Base-by-base conservation (phyloP, 2,888 invertebrate species). In the Dolomedes plantarius region DNA sequence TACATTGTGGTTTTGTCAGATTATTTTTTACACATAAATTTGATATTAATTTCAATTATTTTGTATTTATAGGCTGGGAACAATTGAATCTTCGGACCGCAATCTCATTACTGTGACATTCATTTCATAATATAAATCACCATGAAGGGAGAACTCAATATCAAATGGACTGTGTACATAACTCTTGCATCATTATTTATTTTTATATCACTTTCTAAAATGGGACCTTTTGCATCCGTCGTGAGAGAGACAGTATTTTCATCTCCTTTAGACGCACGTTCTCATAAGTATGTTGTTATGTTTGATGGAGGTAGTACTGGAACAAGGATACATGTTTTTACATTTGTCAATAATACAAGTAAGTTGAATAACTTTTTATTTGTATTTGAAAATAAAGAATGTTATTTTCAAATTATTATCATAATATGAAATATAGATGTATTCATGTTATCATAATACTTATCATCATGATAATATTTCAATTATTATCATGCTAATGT, bases 251-350 rank as follows among this genome's bases (percentile, higher is more conserved):
- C 41, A 29, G n/a, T 76, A 7, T 77, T 73, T 6, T 62, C 67
- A 29, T 27, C 50, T 7, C 32, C 32, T n/a, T 19, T 31, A 16
- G 31, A 65, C 16, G 68, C 68, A 46, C 62, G 64, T 19, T 23
- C 28, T 39, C 46, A 80, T 6, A 85, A 76, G 67, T 95, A 97
- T 92, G 97, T 96, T 0, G 95, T 97, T 29, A 95, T 98, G 89
- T 95, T 98, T 89, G 98, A 98, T 92, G 98, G 97, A 3, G 98
- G 98, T 1, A 97, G 97, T 81, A 98, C 98, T 0, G 98, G 98
- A 0, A 95, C 96, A 87, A 93, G 98, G 89, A 89, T 92, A 27
- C 91, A 91, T 88, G 90, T 92, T 13, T 92, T 91, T 88, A 90
- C 90, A 36, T 91, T 92, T 88, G 76, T 83, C 16, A 71, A 87